phyloP scores from a whole-genome alignment of 35 echinoderm and acorn worm species.

The Ophioderma brevispina region DNA sequence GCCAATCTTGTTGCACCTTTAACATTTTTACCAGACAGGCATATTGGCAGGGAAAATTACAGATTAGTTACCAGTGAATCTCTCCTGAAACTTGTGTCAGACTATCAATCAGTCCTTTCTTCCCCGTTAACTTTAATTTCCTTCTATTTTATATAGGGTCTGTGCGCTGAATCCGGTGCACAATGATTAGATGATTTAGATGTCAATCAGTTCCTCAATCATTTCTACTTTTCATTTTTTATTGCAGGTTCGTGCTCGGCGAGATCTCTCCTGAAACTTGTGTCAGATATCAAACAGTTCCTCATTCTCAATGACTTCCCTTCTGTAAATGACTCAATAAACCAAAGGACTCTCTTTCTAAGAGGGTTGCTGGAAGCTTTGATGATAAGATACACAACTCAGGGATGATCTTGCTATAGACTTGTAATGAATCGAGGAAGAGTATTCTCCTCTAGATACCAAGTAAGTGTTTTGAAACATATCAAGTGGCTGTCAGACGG shows the following conservation, averaged over 20 bases:
- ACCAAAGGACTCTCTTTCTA: conserved; percentile 68
- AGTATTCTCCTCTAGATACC: conserved; percentile 85
- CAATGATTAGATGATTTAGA: no score
- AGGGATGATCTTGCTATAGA: conserved; percentile 77
- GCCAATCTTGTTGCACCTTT: no score
- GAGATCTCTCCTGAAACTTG: conserved; percentile 91
- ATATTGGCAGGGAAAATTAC: no score
- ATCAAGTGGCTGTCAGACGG: background rate
- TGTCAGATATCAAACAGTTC: conserved; percentile 95
- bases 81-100: no score
- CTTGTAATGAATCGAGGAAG: conserved; percentile 92
- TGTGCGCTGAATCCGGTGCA: no score
- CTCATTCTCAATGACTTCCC: conserved; percentile 96
- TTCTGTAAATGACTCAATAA: conserved; percentile 82
- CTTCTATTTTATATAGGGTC: no score
- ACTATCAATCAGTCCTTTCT: no score
- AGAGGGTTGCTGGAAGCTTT: conserved; percentile 53
- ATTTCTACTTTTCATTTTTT: background rate
- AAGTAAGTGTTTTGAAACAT: no score
- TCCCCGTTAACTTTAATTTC: no score
- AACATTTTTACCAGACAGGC: no score
- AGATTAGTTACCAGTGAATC: no score
- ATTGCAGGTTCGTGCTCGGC: conserved; percentile 87
- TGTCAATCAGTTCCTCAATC: no score
- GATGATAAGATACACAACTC: conserved; percentile 72